These are phyloP conservation scores for Hemaris fuciformis DNA, from an alignment of 2,888 invertebrate species.

Conservation along the genomic window DNA sequence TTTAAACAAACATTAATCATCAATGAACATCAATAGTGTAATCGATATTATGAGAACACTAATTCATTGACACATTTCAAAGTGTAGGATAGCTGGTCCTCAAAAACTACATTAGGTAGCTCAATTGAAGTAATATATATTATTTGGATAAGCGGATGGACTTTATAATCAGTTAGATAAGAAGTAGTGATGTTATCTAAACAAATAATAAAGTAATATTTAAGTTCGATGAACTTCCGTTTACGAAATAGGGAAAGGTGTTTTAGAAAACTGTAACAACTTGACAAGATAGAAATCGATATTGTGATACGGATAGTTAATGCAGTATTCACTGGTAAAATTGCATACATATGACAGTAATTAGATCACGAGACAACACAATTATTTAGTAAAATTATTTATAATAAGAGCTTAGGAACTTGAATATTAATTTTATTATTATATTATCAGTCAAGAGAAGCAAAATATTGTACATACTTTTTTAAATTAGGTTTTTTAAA, in stretches of 20 bases:
- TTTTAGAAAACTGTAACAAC: constrained; percentile 40
- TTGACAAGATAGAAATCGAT: constrained; percentile 12
- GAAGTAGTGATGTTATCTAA: constrained; percentile 37
- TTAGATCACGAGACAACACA: background rate
- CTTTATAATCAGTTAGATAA: constrained; percentile 55
- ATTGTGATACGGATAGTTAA: constrained; percentile 2
- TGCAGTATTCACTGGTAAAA: constrained; percentile 2
- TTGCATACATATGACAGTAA: background rate
- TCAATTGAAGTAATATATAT: background rate
- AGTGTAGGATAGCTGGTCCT: background rate
- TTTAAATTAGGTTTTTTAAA: too few species aligned
- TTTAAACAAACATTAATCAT: constrained; percentile 32
- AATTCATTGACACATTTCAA: constrained; percentile 2
- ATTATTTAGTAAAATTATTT: background rate
- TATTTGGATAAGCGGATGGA: constrained; percentile 8
- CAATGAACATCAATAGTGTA: constrained; percentile 29
- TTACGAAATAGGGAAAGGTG: constrained; percentile 63
- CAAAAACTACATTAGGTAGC: background rate
- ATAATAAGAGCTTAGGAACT: too few species aligned
- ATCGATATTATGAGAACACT: constrained; percentile 27
- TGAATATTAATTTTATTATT: too few species aligned
- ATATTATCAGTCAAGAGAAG: background rate
- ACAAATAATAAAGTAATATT: constrained; percentile 39
- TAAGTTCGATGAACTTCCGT: constrained; percentile 75
- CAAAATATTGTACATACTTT: too few species aligned